phyloP scores from a whole-genome alignment of 2,888 invertebrate species.

The Drepanosiphum platanoidis region DNA sequence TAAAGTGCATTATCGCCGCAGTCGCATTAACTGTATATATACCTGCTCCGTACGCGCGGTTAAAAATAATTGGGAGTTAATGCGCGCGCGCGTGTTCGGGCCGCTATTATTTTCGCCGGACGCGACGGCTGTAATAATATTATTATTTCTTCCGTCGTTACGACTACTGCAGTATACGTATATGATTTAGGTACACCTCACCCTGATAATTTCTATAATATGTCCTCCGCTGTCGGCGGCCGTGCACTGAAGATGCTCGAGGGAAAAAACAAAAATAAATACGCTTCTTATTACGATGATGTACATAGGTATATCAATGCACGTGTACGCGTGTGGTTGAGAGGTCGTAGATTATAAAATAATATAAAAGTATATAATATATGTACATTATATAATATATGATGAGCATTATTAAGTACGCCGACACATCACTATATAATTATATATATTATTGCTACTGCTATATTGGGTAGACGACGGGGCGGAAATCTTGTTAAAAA shows the following conservation, averaged over 20 bases:
- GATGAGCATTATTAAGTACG: too few species aligned
- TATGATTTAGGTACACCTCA: background rate
- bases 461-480: too few species aligned
- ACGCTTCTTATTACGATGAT: background rate
- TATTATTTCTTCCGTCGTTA: slow-evolving; percentile 14
- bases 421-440: background rate
- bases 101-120: slow-evolving; percentile 8
- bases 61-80: slow-evolving; percentile 50
- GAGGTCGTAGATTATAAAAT: too few species aligned
- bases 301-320: background rate
- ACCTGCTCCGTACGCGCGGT: background rate
- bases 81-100: slow-evolving; percentile 18
- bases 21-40: slow-evolving; percentile 17
- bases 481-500: too few species aligned
- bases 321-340: too few species aligned
- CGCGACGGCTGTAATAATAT: background rate
- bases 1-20: slow-evolving; percentile 1
- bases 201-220: too few species aligned
- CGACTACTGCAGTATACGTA: background rate
- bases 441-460: too few species aligned
- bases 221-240: background rate
- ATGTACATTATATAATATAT: too few species aligned
- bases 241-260: background rate
- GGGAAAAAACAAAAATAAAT: background rate
- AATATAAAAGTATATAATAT: too few species aligned